phyloP scores from a whole-genome alignment of 2,888 invertebrate genomes.

The Arrhopalites spinosus region DNA sequence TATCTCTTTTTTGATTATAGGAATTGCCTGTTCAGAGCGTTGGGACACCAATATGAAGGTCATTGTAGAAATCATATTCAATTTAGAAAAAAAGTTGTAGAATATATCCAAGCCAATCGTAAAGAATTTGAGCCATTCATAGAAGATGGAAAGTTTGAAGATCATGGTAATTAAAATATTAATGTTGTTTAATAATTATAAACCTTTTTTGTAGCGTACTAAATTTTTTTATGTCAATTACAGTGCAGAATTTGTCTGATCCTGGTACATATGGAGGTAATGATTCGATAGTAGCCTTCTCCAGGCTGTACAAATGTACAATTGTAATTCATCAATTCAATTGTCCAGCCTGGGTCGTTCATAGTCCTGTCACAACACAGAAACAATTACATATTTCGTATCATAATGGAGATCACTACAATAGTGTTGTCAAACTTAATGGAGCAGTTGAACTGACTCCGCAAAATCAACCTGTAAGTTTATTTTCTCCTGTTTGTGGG shows the following conservation, averaged over 20 bases:
- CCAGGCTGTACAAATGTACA: constrained; percentile 60
- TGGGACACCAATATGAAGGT: constrained; percentile 63
- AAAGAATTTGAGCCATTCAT: constrained; percentile 63
- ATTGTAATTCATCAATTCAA: constrained; percentile 61
- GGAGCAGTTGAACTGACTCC: neutral
- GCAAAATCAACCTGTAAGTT: neutral
- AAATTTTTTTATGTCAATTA: too few relatives aligned
- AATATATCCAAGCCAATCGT: constrained; percentile 61
- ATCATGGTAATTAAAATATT: constrained; percentile 58
- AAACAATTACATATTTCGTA: constrained; percentile 62
- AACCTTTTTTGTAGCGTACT: neutral
- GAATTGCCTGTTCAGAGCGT: constrained; percentile 63
- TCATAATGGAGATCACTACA: constrained; percentile 58
- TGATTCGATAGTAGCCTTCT: constrained; percentile 63
- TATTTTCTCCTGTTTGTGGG: too few relatives aligned
- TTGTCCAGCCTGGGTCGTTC: constrained; percentile 53
- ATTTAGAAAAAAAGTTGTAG: constrained; percentile 61
- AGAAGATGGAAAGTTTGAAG: constrained; percentile 62
- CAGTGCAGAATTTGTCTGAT: constrained; percentile 59
- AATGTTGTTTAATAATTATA: neutral
- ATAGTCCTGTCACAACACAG: constrained; percentile 50
- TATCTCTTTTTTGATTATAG: constrained; percentile 54
- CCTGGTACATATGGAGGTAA: constrained; percentile 64
- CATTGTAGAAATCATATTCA: constrained; percentile 60
- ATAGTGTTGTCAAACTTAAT: constrained; percentile 37